Evolutionary conservation across 2,888 invertebrate genomes (phyloP).

Genomic region (Agonopterix heracliana): DNA sequence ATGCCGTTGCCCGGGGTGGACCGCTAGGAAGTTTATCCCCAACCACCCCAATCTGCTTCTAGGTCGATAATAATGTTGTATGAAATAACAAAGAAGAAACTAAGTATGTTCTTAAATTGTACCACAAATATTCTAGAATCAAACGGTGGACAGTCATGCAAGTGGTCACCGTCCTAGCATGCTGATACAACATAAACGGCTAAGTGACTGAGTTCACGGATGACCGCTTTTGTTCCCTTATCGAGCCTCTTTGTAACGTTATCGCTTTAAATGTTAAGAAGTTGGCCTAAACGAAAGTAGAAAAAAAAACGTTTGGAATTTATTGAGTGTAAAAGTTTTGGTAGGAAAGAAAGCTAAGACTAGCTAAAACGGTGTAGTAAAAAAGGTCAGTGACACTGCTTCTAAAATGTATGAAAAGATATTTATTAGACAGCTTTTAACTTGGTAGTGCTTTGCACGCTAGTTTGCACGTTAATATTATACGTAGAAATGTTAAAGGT

Average conservation of each 20-base stretch:
- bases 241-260: constrained; percentile 3
- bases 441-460: too few relatives aligned
- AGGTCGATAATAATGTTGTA: too few relatives aligned
- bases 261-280: constrained; percentile 1
- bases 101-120: background rate
- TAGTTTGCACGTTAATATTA: too few relatives aligned
- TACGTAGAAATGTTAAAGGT: too few relatives aligned
- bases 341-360: background rate
- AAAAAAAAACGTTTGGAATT: background rate
- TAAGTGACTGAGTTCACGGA: constrained; percentile 13
- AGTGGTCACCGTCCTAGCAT: constrained; percentile 30
- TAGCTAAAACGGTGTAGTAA: too few relatives aligned
- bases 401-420: too few relatives aligned
- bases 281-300: constrained; percentile 1
- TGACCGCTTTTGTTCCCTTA: constrained; percentile 11
- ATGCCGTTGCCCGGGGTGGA: too few relatives aligned
- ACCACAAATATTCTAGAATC: constrained; percentile 29
- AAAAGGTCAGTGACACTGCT: too few relatives aligned
- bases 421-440: too few relatives aligned
- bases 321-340: background rate
- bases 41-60: too few relatives aligned
- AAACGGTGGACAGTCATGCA: constrained; percentile 59
- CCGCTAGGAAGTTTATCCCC: too few relatives aligned
- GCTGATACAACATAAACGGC: constrained; percentile 35
- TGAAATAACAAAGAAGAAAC: too few relatives aligned